Evolutionary conservation across 2,888 invertebrate species (phyloP), one percentile per base, ranked within the genome.

Genomic region (Sthenelais limicola): DNA sequence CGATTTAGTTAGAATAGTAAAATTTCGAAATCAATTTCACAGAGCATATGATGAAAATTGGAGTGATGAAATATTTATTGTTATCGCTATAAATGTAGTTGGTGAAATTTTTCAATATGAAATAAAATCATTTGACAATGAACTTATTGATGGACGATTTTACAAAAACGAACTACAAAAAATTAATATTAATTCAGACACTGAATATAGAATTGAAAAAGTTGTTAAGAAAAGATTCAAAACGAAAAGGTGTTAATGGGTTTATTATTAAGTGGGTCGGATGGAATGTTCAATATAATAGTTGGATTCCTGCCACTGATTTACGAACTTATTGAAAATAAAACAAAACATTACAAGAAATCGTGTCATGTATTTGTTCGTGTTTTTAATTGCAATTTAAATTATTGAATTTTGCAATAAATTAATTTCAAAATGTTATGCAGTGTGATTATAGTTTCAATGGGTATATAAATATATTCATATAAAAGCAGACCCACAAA

Each of bases 81-180:
- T 24, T 4, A 52, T 30, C 7, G 21, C 24, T 1, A n/a, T 26
- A 12, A 12, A 15, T 15, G 30, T 28, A 15, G 30, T 4, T 2
- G 28, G 30, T 5, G 52, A 30, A 5, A 52, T 52, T 28, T 26
- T 30, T 3, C 5, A 28, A 24, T 52, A 52, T 52, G 2, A 2
- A 28, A 12, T 52, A 15, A 52, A 52, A 12, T 15, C 52, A n/a
- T 52, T 15, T 15, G 26, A 52, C 26, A 52, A 52, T 52, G 52
- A 52, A 3, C 9, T 24, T 12, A 24, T 52, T 28, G 52, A 52
- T 15, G 52, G 52, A 4, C 3, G 15, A 24, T 52, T 52, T 52
- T n/a, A 52, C 30, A 15, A 52, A 52, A 52, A 52, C 21, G 52
- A 52, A 24, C 52, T 52, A 2, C 52, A 52, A 52, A 52, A 52